Evolutionary conservation across 2,797 vertebrate species (phyloP).

Genomic region (Coluber constrictor): DNA sequence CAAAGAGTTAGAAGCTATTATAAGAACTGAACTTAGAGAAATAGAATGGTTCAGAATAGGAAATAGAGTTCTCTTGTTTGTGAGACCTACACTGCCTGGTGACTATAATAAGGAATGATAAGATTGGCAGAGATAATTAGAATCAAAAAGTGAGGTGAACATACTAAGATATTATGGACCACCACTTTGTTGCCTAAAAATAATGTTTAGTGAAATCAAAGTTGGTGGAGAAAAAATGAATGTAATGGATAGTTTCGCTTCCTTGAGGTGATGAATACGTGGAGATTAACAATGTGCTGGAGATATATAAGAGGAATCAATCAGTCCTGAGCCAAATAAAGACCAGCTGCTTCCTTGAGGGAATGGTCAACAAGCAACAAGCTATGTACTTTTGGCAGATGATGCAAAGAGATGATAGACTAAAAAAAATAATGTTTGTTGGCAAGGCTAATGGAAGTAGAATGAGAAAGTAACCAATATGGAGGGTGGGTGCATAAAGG

Average conservation of each 20-base stretch:
- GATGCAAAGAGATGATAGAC: neutral
- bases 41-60: neutral
- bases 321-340: neutral
- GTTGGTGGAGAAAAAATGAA: neutral
- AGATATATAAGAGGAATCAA: neutral
- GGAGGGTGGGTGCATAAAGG: neutral
- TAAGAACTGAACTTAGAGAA: neutral
- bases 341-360: neutral
- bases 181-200: neutral
- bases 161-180: neutral
- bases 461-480: neutral
- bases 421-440: neutral
- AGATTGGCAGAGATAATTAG: neutral
- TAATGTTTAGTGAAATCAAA: neutral
- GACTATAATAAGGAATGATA: neutral
- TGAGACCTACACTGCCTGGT: neutral
- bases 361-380: neutral
- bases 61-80: neutral
- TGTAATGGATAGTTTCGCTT: neutral
- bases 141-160: neutral
- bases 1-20: neutral
- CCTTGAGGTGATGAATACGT: neutral
- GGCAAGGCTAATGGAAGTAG: neutral
- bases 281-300: neutral
- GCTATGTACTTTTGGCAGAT: neutral